Percentiles rank a stretch among this genome's conserved stretches.
These are phyloP conservation scores for Raillietiella orientalis DNA, from an alignment of 2,888 invertebrate species.

Conservation along the genomic window DNA sequence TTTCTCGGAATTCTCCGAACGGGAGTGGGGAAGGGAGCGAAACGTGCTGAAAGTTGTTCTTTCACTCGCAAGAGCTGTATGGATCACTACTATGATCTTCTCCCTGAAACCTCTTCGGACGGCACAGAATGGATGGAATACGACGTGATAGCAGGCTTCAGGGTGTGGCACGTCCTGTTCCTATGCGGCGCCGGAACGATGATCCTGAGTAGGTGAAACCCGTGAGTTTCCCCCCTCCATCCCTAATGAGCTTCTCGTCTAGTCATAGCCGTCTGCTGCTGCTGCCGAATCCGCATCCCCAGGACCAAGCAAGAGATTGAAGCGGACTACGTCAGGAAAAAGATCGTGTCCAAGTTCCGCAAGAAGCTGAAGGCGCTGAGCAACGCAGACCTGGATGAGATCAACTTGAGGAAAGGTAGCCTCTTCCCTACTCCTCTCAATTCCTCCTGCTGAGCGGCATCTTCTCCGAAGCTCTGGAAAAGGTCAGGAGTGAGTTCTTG, in stretches of 20 bases:
- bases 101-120: constrained; percentile 1
- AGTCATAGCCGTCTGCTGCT: constrained; percentile 66
- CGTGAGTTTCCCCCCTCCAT: background rate
- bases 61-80: too few species aligned
- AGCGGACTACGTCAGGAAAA: constrained; percentile 56
- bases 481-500: constrained; percentile 26
- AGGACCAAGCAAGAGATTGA: constrained; percentile 83
- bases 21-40: too few species aligned
- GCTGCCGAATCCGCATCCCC: constrained; percentile 62
- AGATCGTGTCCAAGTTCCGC: constrained; percentile 46
- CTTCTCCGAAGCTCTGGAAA: constrained; percentile 25
- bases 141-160: constrained; percentile 27
- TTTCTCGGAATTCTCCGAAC: too few species aligned
- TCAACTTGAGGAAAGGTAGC: constrained; percentile 36
- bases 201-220: constrained; percentile 19
- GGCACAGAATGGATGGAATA: constrained; percentile 34
- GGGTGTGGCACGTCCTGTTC: constrained; percentile 50
- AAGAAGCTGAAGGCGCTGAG: constrained; percentile 44
- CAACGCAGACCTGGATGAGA: constrained; percentile 52
- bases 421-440: too few species aligned
- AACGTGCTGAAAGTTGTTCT: too few species aligned
- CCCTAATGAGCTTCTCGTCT: constrained; percentile 4
- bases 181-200: constrained; percentile 27
- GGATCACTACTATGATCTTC: too few species aligned
- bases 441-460: too few species aligned